phyloP scores from a whole-genome alignment of 2,113 vertebrate species.

The Percopsis transmontana region DNA sequence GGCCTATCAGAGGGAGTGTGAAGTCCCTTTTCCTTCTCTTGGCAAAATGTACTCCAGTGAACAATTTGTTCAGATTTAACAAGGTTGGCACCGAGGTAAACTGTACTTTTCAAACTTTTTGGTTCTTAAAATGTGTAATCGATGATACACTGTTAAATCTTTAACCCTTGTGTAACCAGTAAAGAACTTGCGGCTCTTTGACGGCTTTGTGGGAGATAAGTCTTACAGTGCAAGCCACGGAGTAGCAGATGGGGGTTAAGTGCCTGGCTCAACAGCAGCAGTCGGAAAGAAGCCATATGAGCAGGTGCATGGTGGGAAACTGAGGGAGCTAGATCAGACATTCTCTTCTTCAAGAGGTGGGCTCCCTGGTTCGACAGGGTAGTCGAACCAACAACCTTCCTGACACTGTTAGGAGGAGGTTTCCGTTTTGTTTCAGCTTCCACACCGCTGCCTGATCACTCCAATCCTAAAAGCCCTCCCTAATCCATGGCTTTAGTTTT shows the following conservation, averaged over 20 bases:
- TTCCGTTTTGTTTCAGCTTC: constrained; percentile 15
- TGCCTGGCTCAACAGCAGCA: no score
- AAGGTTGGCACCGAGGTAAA: constrained; percentile 5
- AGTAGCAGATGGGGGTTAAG: no score
- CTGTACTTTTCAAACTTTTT: constrained; percentile 18
- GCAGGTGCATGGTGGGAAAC: no score
- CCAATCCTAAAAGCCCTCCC: constrained; percentile 13
- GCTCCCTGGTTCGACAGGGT: no score
- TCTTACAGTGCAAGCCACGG: no score
- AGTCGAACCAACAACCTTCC: no score
- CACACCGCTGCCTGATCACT: constrained; percentile 23
- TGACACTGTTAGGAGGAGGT: background rate
- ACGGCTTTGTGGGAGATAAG: no score
- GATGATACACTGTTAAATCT: constrained; percentile 3
- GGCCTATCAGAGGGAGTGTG: constrained; percentile 23
- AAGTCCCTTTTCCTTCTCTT: constrained; percentile 22
- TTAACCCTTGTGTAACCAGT: constrained; percentile 9
- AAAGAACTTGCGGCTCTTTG: background rate
- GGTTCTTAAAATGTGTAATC: background rate
- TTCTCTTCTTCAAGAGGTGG: no score
- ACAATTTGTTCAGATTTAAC: constrained; percentile 31
- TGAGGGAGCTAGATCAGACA: no score
- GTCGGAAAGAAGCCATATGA: no score
- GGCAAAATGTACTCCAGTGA: constrained; percentile 19
- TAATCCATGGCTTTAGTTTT: constrained; percentile 52